phyloP scores from a whole-genome alignment of 2,797 vertebrate genomes.

The Smutsia temminckii region DNA sequence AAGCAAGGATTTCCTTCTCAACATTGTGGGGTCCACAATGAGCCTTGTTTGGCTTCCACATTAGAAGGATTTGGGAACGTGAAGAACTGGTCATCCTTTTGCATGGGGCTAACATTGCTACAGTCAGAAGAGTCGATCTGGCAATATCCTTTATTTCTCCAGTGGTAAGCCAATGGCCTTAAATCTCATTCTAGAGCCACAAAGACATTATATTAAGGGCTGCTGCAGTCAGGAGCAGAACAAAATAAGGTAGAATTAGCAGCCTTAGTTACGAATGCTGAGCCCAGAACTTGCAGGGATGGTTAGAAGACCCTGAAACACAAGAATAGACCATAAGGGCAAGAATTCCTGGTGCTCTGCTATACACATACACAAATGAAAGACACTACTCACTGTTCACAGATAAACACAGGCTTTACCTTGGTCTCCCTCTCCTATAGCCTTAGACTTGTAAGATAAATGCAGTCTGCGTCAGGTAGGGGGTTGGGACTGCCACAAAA shows the following conservation, averaged over 20 bases:
- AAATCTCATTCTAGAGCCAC: constrained; percentile 59
- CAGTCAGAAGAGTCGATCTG: not conserved
- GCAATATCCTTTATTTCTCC: constrained; percentile 53
- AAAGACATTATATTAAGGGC: not conserved
- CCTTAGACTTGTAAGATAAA: not conserved
- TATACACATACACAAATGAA: not conserved
- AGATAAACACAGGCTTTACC: not conserved
- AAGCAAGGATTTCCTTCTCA: constrained; percentile 47
- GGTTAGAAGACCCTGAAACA: constrained; percentile 70
- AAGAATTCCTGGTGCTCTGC: constrained; percentile 24
- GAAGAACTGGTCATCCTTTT: constrained; percentile 68
- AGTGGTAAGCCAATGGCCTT: constrained; percentile 51
- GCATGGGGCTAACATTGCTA: constrained; percentile 64
- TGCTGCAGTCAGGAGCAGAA: not conserved
- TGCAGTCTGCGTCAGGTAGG: not conserved
- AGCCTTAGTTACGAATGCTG: constrained; percentile 44
- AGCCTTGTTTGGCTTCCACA: constrained; percentile 66
- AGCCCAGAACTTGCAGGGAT: constrained; percentile 42
- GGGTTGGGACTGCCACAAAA: not conserved
- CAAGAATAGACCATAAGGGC: constrained; percentile 52
- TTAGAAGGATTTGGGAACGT: constrained; percentile 51
- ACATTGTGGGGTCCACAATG: not conserved
- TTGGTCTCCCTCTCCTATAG: not conserved
- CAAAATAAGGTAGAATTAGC: not conserved
- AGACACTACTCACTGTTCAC: not conserved